These are phyloP conservation scores for Zingel zingel DNA, from an alignment of 2,113 vertebrate genomes.

Conservation along the genomic window DNA sequence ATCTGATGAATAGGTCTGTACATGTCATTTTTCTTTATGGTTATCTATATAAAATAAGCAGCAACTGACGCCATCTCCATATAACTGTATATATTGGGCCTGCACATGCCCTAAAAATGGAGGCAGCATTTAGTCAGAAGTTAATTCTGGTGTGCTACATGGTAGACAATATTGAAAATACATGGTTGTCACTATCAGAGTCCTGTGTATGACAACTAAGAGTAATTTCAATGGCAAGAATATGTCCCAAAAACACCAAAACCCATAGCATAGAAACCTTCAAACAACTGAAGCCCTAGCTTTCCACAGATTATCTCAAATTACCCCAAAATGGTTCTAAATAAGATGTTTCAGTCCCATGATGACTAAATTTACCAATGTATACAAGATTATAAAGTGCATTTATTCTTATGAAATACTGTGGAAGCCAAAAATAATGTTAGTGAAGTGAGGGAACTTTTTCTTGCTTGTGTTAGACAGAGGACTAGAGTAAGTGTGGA, in stretches of 20 bases:
- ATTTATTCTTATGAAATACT: conserved; percentile 31
- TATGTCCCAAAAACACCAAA: conserved; percentile 6
- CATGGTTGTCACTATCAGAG: conserved; percentile 39
- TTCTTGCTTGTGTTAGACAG: conserved; percentile 53
- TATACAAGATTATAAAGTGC: conserved; percentile 27
- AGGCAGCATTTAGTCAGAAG: conserved; percentile 43
- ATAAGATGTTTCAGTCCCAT: conserved; percentile 2
- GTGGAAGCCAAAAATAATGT: conserved; percentile 62
- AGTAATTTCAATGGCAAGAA: conserved; percentile 32
- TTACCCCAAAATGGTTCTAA: not conserved
- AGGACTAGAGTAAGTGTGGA: conserved; percentile 46
- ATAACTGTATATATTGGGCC: conserved; percentile 14
- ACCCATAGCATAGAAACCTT: conserved; percentile 2
- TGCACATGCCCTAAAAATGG: conserved; percentile 47
- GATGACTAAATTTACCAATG: conserved; percentile 2
- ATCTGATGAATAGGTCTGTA: not conserved
- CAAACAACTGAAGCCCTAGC: conserved; percentile 29
- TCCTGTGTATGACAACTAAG: conserved; percentile 11
- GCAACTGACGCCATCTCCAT: not conserved
- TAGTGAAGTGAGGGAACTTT: conserved; percentile 41
- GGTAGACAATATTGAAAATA: conserved; percentile 70
- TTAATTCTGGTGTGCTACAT: conserved; percentile 51
- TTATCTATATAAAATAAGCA: conserved; percentile 57
- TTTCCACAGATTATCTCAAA: conserved; percentile 34
- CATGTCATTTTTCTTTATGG: conserved; percentile 35